Conservation (phyloP, 2,113 vertebrate species). For the Ginglymostoma cirratum region DNA sequence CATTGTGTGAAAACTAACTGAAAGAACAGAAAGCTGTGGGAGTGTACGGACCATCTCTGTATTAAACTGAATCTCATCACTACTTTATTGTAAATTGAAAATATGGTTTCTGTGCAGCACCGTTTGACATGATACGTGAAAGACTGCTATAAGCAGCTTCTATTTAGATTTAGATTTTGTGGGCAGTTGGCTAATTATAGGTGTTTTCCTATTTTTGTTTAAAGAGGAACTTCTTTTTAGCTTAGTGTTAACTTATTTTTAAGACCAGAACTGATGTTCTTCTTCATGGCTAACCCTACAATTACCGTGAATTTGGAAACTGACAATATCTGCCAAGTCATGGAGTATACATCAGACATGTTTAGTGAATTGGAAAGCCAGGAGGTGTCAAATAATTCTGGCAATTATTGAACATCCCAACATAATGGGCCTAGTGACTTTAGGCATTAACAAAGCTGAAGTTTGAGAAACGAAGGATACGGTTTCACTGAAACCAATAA, state of each 20-base stretch:
- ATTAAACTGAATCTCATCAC: background rate
- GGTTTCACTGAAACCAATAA: slow-evolving; percentile 20
- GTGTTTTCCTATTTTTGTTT: background rate
- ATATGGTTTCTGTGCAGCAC: background rate
- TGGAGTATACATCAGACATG: background rate
- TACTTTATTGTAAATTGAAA: background rate
- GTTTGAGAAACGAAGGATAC: background rate
- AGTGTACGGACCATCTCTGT: background rate
- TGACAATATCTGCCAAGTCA: background rate
- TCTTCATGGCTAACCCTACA: background rate
- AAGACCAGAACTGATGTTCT: background rate
- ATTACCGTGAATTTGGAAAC: background rate
- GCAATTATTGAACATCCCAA: background rate
- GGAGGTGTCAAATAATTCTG: slow-evolving; percentile 16
- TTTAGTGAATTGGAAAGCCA: background rate
- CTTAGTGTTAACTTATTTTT: background rate
- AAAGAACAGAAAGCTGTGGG: background rate
- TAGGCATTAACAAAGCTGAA: background rate
- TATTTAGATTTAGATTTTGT: slow-evolving; percentile 5
- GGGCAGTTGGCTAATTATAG: background rate
- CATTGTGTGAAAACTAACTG: background rate
- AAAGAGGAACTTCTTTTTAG: background rate
- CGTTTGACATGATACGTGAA: background rate
- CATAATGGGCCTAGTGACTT: background rate
- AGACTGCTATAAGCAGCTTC: background rate